Percentiles rank a stretch among this genome's conserved stretches.
Evolutionary conservation across 1,140 invertebrate genomes (phyloP).

Genomic region (Pseudobourletiella spinata): DNA sequence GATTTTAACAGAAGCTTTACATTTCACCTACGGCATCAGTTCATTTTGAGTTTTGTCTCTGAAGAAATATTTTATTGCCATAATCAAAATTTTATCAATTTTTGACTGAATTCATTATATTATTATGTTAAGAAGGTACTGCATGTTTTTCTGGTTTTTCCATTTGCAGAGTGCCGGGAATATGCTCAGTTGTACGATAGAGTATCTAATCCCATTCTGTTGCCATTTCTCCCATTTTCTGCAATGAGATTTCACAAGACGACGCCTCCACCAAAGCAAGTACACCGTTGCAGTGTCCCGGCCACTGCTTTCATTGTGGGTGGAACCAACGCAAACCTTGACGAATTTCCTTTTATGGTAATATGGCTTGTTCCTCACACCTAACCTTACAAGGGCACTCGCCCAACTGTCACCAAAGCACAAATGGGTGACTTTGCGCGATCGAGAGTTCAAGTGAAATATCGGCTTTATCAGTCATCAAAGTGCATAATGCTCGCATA

Average conservation of each 20-base stretch:
- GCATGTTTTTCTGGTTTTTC: neutral
- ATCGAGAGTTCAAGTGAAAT: neutral
- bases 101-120: neutral
- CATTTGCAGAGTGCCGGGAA: neutral
- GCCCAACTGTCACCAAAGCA: too few relatives aligned
- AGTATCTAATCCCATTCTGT: too few relatives aligned
- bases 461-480: too few relatives aligned
- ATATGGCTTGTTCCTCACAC: neutral
- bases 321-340: neutral
- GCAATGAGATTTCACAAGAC: neutral
- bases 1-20: too few relatives aligned
- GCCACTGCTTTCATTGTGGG: neutral
- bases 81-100: neutral
- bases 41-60: too few relatives aligned
- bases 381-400: neutral
- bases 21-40: too few relatives aligned
- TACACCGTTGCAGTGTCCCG: neutral
- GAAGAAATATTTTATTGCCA: neutral
- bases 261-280: neutral
- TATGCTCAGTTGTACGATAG: neutral
- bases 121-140: neutral
- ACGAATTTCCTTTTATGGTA: conserved; percentile 10
- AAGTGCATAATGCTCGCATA: too few relatives aligned
- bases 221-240: neutral
- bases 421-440: too few relatives aligned